Conservation (phyloP, 2,797 vertebrate species). For the Molossus alvarezi region DNA sequence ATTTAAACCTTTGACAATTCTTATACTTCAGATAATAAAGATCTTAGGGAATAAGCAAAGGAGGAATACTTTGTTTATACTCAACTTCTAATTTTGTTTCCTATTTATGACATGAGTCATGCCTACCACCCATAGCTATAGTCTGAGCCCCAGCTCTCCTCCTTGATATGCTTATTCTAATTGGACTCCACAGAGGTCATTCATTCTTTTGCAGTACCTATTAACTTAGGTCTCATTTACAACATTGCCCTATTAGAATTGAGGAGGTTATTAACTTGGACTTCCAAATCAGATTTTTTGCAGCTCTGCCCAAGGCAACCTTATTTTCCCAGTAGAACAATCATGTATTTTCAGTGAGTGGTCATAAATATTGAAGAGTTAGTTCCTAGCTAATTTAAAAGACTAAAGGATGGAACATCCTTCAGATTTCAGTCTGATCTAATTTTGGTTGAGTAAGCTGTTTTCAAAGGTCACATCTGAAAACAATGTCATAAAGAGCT, state of each 20-base stretch:
- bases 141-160: not conserved
- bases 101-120: not conserved
- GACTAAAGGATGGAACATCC: slow-evolving; percentile 51
- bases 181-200: slow-evolving; percentile 20
- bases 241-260: slow-evolving; percentile 48
- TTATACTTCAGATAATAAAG: slow-evolving; percentile 8
- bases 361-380: slow-evolving; percentile 82
- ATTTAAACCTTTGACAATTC: not conserved
- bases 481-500: slow-evolving; percentile 55
- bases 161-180: slow-evolving; percentile 19
- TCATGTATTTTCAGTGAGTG: slow-evolving; percentile 72
- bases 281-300: slow-evolving; percentile 80
- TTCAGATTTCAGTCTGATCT: slow-evolving; percentile 76
- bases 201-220: not conserved
- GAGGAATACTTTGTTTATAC: not conserved
- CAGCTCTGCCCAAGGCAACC: slow-evolving; percentile 70
- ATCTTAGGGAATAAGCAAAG: slow-evolving; percentile 20
- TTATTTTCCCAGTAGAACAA: slow-evolving; percentile 79
- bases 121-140: not conserved
- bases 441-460: slow-evolving; percentile 73
- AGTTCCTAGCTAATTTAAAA: slow-evolving; percentile 75
- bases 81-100: slow-evolving; percentile 56
- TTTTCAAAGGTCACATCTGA: slow-evolving; percentile 69
- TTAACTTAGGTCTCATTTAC: slow-evolving; percentile 69
- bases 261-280: slow-evolving; percentile 68